Base-by-base conservation (phyloP, 1,140 invertebrate species). In the Pogonognathellus flavescens region DNA sequence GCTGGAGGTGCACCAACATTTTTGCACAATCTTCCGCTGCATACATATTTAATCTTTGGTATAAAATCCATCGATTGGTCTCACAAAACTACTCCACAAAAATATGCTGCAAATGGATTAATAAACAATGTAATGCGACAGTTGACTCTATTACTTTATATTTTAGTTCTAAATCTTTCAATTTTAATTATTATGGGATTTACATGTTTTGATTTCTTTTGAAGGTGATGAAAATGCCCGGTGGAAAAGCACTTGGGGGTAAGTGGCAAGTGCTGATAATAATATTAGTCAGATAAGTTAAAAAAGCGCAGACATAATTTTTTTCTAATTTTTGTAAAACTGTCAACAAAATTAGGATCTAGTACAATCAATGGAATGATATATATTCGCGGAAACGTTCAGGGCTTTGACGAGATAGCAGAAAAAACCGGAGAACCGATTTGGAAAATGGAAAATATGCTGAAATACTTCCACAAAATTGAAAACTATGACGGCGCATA, bases 311-410 rank as follows among this genome's bases (percentile, higher is more conserved):
- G n/a, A n/a, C n/a, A n/a, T n/a, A n/a, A n/a, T n/a, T n/a, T n/a
- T n/a, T n/a, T n/a, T n/a, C n/a, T n/a, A n/a, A n/a, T n/a, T n/a
- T 59, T 82, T 59, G 1, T n/a, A 49, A 41, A 22, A 8, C 7
- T 90, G 89, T 88, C n/a, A n/a, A n/a, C n/a, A n/a, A n/a, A n/a
- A n/a, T 84, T 91, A 53, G 94, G 93, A 14, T 92, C 91, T 55
- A 93, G 92, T 0, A 90, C 91, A 13, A 91, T 94, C 83, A 93
- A 94, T 88, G 93, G 93, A 8, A 94, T 94, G 93, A 92, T 93
- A 9, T 94, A 94, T 87, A 92, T 93, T n/a, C 90, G 94, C 55
- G 93, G 93, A 1, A 91, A 93, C 25, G 41, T 84, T 6, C 82
- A 86, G 53, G 86, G 86, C 13, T 86, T 84, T 80, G 76, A 86